Base-by-base conservation (phyloP, 2,797 vertebrate species). In the Halcyon leucocephala region DNA sequence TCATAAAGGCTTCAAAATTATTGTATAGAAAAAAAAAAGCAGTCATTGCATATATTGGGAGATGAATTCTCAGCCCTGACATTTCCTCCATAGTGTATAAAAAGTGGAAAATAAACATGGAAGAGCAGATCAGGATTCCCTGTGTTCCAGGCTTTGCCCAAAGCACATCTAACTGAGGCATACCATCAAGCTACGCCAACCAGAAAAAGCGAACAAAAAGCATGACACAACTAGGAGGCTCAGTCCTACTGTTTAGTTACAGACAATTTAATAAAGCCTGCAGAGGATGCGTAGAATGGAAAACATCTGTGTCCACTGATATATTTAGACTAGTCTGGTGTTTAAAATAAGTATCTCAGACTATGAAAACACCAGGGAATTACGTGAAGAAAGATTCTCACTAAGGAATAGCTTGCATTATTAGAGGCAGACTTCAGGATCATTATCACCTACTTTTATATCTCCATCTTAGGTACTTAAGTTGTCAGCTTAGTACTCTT, bases 231-330 rank as follows among this genome's bases (percentile, higher is more conserved):
- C 2, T 5, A 41, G 33, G 28, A 57, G 41, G 26, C 42, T 74
- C 83, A 21, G 60, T 66, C 54, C 78, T 35, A 2, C 69, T 37
- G 46, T 29, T 82, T 33, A 80, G 77, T 54, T 51, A 77, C 69
- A 83, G 86, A 33, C 82, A 58, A 24, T 73, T 88, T 78, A 80
- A 80, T 86, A 88, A 80, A 92, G 65, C 83, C 83, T 73, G 60
- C 60, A 51, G 80, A 86, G 80, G 55, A 86, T 90, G 51, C 46
- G 51, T 15, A 9, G 31, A 77, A 77, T 88, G 67, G 64, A 73
- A 83, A 93, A 83, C 89, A 94, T 86, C 82, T 92, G 80, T 51
- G 64, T 12, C 76, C 46, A 65, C 37, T 77, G 82, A 62, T 49
- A 54, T 25, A 85, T 80, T 86, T 90, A 88, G 72, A 82, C 64